Evolutionary conservation across 2,797 vertebrate species (phyloP).

Genomic region (Danionella dracula): DNA sequence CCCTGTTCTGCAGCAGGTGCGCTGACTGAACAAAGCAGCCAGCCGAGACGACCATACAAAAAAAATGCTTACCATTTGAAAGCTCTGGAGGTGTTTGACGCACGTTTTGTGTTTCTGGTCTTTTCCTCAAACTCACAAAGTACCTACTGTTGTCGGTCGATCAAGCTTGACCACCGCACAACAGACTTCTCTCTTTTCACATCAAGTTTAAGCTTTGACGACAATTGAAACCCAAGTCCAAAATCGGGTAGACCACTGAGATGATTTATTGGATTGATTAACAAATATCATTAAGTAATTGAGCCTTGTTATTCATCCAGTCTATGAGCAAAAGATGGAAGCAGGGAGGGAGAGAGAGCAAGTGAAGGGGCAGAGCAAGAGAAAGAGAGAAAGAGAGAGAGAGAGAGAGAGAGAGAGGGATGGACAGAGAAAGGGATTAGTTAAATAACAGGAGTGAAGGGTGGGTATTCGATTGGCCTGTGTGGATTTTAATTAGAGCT

Average conservation of each 20-base stretch:
- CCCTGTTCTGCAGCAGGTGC: slow-evolving; percentile 37
- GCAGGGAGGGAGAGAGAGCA: slow-evolving; percentile 40
- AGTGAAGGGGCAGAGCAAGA: slow-evolving; percentile 39
- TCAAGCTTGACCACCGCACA: background rate
- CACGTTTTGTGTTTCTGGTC: slow-evolving; percentile 21
- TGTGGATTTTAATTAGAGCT: slow-evolving; percentile 69
- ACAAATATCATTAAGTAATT: slow-evolving; percentile 44
- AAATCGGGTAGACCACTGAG: too few relatives aligned
- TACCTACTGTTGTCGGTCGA: background rate
- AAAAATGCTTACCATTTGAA: slow-evolving; percentile 37
- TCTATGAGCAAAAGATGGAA: slow-evolving; percentile 1
- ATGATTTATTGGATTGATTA: slow-evolving; percentile 1
- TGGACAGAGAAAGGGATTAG: slow-evolving; percentile 37
- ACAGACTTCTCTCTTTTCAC: slow-evolving; percentile 1
- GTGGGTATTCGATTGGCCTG: slow-evolving; percentile 54
- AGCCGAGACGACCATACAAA: slow-evolving; percentile 20
- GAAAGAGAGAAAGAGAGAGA: slow-evolving; percentile 40
- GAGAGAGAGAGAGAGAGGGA: slow-evolving; percentile 41
- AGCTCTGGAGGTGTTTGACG: slow-evolving; percentile 46
- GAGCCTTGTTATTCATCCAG: slow-evolving; percentile 49
- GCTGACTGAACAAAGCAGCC: slow-evolving; percentile 23
- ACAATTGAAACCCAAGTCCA: background rate
- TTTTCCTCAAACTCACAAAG: slow-evolving; percentile 1
- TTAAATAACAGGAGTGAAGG: slow-evolving; percentile 45
- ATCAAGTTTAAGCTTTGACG: slow-evolving; percentile 17